These are phyloP conservation scores for Aramus guarauna DNA, from an alignment of 2,113 vertebrate species.

Conservation along the genomic window DNA sequence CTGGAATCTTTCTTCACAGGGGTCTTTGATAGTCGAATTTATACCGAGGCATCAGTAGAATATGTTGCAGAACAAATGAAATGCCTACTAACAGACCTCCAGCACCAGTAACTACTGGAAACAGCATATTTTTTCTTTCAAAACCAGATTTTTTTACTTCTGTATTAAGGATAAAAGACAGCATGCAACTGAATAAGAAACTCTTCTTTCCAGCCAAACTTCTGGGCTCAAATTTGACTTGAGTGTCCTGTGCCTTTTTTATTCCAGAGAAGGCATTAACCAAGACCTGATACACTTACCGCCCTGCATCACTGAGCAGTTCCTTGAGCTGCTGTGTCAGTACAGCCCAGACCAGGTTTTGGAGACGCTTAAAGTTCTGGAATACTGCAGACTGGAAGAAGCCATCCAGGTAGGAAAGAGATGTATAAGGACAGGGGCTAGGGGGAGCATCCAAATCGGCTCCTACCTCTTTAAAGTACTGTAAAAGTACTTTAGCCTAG, in stretches of 20 bases:
- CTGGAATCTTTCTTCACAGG: not conserved
- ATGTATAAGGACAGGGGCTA: not conserved
- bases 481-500: not conserved
- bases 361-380: constrained; percentile 82
- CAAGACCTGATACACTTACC: constrained; percentile 72
- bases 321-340: constrained; percentile 85
- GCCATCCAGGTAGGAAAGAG: constrained; percentile 82
- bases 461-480: not conserved
- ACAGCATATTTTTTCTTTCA: not conserved
- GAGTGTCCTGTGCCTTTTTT: not conserved
- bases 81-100: not conserved
- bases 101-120: not conserved
- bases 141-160: not conserved
- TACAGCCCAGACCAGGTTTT: constrained; percentile 82
- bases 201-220: not conserved
- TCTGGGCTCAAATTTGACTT: not conserved
- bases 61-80: not conserved
- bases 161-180: not conserved
- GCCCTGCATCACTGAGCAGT: constrained; percentile 81
- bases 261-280: constrained; percentile 83
- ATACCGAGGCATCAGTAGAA: not conserved
- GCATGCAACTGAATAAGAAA: not conserved
- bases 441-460: not conserved
- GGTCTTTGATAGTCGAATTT: not conserved
- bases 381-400: constrained; percentile 89